Percentiles rank a stretch among this genome's conserved stretches.
phyloP scores from a whole-genome alignment of 2,797 vertebrate genomes.

The Crossoptilon crossoptilon region DNA sequence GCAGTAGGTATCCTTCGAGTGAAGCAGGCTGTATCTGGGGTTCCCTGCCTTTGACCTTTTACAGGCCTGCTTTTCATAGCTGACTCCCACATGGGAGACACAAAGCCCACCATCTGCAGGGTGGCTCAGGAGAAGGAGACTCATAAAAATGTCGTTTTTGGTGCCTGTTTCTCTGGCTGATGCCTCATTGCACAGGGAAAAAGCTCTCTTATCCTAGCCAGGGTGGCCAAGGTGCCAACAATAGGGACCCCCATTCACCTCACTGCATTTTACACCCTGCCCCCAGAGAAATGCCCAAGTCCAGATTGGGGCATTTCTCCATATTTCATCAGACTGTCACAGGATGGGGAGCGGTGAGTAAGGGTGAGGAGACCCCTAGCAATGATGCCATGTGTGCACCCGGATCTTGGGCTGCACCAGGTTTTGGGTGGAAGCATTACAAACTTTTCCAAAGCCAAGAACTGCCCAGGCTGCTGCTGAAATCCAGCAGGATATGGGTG shows the following conservation, averaged over 20 bases:
- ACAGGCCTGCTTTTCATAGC: neutral
- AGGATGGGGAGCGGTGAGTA: neutral
- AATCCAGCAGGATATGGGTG: neutral
- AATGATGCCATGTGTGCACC: neutral
- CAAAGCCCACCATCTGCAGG: neutral
- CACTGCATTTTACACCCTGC: neutral
- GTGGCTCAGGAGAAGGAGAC: neutral
- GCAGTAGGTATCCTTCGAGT: rapidly evolving
- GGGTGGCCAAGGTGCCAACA: neutral
- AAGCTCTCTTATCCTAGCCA: neutral
- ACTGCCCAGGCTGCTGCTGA: neutral
- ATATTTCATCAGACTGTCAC: neutral
- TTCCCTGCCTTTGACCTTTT: neutral
- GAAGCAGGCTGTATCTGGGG: neutral
- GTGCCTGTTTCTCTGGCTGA: neutral
- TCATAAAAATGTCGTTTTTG: too few relatives aligned
- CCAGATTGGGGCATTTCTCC: neutral
- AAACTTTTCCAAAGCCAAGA: neutral
- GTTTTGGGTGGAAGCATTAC: neutral
- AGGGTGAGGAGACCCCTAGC: neutral
- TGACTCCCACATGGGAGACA: neutral
- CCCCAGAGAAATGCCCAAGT: neutral
- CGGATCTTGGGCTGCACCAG: neutral
- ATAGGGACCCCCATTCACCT: rapidly evolving
- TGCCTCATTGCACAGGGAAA: neutral